These are phyloP conservation scores for Carettochelys insculpta DNA, from an alignment of 2,113 vertebrate genomes.

Conservation along the genomic window DNA sequence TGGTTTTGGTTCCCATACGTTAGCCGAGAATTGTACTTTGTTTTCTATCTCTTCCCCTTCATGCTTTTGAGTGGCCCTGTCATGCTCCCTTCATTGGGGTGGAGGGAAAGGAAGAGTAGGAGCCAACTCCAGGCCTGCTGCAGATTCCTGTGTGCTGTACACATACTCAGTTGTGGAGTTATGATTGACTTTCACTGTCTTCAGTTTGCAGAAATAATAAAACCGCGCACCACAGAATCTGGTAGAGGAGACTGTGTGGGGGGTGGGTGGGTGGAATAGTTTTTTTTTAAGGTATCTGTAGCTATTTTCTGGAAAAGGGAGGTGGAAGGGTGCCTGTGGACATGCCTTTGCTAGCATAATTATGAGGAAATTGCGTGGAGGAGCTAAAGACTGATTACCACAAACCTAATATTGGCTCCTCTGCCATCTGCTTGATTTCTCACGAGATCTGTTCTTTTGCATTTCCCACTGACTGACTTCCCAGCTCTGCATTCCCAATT, in stretches of 20 bases:
- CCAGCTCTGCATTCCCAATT: rapidly evolving
- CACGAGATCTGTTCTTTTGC: neutral
- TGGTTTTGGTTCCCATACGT: neutral
- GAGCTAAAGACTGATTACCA: neutral
- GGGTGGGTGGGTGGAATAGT: neutral
- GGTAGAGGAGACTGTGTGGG: neutral
- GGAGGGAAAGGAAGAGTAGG: neutral
- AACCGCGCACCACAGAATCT: neutral
- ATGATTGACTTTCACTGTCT: neutral
- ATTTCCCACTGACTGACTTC: neutral
- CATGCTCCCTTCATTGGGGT: neutral
- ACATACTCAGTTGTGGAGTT: neutral
- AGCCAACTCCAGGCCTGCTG: neutral
- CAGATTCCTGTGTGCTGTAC: neutral
- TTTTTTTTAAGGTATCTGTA: neutral
- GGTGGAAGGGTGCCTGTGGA: rapidly evolving
- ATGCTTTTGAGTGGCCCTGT: neutral
- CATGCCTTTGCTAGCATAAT: neutral
- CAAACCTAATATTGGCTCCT: rapidly evolving
- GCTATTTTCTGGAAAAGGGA: neutral
- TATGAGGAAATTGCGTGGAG: rapidly evolving
- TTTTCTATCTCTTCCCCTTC: neutral
- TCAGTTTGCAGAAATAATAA: neutral
- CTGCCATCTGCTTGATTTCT: neutral
- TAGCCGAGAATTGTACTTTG: neutral